A percentile compares a stretch with the other conserved stretches of the same genome.
phyloP scores from a whole-genome alignment of 2,797 vertebrate species.

The Sternotherus odoratus region DNA sequence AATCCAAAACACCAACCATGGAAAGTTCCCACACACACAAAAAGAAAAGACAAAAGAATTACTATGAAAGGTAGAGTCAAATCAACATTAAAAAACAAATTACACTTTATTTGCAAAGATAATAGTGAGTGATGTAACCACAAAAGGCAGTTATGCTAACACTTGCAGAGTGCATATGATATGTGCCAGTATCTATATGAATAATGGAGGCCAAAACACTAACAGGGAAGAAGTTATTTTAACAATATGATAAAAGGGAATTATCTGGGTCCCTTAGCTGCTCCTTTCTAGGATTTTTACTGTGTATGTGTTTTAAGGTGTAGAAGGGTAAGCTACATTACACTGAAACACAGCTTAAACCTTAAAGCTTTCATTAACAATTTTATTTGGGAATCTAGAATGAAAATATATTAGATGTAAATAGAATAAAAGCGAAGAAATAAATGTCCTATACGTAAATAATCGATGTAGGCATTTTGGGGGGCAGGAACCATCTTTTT shows the following conservation, averaged over 20 bases:
- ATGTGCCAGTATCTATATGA: too few relatives aligned
- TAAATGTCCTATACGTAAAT: background rate
- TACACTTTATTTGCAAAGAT: background rate
- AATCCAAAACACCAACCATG: too few relatives aligned
- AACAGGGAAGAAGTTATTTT: too few relatives aligned
- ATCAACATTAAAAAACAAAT: background rate
- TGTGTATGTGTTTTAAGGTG: background rate
- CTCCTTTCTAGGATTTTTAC: background rate
- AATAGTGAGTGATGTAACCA: background rate
- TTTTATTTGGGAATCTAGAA: background rate
- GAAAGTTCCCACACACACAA: background rate
- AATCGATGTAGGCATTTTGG: background rate
- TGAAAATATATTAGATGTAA: background rate
- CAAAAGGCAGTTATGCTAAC: too few relatives aligned
- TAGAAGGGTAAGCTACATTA: background rate
- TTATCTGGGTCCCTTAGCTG: background rate
- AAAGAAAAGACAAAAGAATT: background rate
- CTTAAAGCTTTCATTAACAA: background rate
- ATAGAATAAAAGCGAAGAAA: background rate
- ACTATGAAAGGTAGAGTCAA: background rate
- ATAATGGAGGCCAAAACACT: too few relatives aligned
- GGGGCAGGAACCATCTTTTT: background rate
- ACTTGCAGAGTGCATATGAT: too few relatives aligned
- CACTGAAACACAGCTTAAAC: background rate
- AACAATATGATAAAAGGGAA: background rate